These are phyloP conservation scores for Graptemys geographica DNA, from an alignment of 2,797 vertebrate species.

Conservation along the genomic window DNA sequence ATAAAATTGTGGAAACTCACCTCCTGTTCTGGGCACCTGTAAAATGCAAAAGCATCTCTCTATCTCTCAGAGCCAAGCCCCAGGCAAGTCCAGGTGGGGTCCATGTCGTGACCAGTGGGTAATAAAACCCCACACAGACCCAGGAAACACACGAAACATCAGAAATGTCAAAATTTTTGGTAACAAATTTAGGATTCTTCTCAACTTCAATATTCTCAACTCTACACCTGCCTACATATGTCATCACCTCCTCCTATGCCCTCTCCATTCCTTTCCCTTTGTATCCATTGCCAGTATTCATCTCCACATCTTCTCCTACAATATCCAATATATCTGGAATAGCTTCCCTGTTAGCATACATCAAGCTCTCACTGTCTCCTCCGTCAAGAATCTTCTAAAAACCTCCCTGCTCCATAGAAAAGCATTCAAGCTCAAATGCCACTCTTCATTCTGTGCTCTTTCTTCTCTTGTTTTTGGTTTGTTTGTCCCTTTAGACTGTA, in stretches of 20 bases:
- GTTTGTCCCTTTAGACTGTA: neutral
- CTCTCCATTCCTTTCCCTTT: slow-evolving; percentile 31
- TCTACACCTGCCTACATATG: slow-evolving; percentile 52
- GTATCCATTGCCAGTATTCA: neutral
- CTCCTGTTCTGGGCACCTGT: too few species aligned
- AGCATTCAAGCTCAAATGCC: neutral
- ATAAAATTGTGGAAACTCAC: too few species aligned
- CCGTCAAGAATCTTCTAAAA: neutral
- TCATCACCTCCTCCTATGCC: slow-evolving; percentile 56
- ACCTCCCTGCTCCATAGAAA: neutral
- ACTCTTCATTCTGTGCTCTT: neutral
- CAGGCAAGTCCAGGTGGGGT: too few species aligned
- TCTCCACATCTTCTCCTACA: neutral
- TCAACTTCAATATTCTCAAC: slow-evolving; percentile 51
- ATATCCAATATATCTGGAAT: neutral
- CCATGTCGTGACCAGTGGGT: too few species aligned
- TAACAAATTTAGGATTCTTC: slow-evolving; percentile 58
- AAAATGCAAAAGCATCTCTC: too few species aligned
- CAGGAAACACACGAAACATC: too few species aligned
- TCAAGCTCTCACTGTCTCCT: neutral
- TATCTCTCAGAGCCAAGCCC: too few species aligned
- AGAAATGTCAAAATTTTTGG: neutral
- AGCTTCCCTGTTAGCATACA: neutral
- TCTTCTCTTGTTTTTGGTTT: accelerated
- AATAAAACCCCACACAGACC: too few species aligned